Conservation (phyloP, 2,888 invertebrate species). For the Zaprionus obscuricornis region DNA sequence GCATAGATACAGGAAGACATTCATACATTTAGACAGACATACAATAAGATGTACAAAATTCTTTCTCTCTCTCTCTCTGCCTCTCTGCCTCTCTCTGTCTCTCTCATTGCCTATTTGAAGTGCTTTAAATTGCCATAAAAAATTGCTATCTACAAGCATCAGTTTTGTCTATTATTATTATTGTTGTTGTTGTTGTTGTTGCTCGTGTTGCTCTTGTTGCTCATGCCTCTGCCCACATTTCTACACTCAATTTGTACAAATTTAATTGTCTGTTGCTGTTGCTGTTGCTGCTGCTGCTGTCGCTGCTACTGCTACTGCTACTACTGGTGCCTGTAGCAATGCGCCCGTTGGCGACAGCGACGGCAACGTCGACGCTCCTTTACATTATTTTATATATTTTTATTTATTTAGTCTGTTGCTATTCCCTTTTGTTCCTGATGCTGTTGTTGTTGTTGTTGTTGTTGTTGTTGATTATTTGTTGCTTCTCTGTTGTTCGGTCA, state of each 20-base stretch:
- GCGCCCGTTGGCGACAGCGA: too few species aligned
- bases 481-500: conserved; percentile 51
- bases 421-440: conserved; percentile 10
- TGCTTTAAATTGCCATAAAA: conserved; percentile 76
- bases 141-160: conserved; percentile 66
- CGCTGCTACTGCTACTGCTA: too few species aligned
- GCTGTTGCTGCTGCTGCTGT: too few species aligned
- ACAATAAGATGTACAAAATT: too few species aligned
- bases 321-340: too few species aligned
- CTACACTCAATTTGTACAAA: conserved; percentile 77
- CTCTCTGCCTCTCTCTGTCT: conserved; percentile 16
- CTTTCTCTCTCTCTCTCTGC: too few species aligned
- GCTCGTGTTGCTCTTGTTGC: conserved; percentile 19
- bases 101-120: conserved; percentile 66
- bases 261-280: conserved; percentile 68
- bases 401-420: conserved; percentile 48
- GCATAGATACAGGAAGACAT: too few species aligned
- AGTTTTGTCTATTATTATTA: conserved; percentile 36
- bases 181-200: conserved; percentile 1
- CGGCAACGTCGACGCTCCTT: conserved; percentile 21
- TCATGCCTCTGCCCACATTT: conserved; percentile 62
- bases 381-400: conserved; percentile 55
- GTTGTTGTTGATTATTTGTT: conserved; percentile 56
- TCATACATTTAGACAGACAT: too few species aligned
- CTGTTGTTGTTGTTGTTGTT: conserved; percentile 16